Percentiles rank a stretch among this genome's conserved stretches.
Conservation (phyloP, 2,888 invertebrate species). For the Halocaridina rubra region DNA sequence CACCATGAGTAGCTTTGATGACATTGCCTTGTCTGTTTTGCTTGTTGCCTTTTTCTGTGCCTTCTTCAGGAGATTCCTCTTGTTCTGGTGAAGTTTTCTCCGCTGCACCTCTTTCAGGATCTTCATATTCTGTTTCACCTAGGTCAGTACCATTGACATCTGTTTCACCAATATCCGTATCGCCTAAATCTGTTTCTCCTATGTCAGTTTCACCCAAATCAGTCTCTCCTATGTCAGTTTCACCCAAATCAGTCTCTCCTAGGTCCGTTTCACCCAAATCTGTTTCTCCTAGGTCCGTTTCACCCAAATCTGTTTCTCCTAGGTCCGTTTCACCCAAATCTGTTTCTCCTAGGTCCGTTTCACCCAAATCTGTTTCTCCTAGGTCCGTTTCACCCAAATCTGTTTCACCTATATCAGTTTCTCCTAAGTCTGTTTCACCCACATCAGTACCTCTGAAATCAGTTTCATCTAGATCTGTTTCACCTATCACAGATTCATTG, state of each 20-base stretch:
- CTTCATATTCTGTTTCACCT: neutral
- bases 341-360: neutral
- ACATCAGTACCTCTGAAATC: neutral
- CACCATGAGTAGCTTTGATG: neutral
- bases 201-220: slow-evolving; percentile 15
- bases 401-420: neutral
- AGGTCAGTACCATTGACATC: slow-evolving; percentile 2
- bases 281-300: neutral
- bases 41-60: neutral
- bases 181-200: slow-evolving; percentile 7
- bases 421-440: neutral
- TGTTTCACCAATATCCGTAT: slow-evolving; percentile 27
- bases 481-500: neutral
- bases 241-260: slow-evolving; percentile 6
- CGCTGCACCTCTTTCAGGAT: neutral
- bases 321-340: neutral
- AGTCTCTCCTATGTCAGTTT: slow-evolving; percentile 2
- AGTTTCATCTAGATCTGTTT: neutral
- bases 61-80: neutral
- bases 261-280: neutral
- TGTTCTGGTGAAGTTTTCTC: neutral
- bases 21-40: neutral
- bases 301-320: neutral
- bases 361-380: neutral
- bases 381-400: neutral